phyloP scores from a whole-genome alignment of 2,797 vertebrate genomes.

The Eupleurogrammus muticus region DNA sequence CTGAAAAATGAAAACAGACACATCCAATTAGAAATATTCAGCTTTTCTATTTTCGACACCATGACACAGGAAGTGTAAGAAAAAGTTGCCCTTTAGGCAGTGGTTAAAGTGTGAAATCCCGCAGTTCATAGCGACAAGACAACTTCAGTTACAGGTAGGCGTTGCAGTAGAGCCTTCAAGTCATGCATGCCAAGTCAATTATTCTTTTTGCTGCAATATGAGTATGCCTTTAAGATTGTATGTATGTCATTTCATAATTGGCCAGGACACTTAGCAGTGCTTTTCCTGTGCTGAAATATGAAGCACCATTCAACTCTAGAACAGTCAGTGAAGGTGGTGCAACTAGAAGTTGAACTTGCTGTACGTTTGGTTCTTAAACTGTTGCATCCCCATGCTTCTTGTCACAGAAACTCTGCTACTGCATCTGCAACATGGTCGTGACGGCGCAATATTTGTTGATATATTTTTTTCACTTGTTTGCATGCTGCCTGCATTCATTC shows the following conservation, averaged over 20 bases:
- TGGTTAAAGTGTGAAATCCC: conserved; percentile 76
- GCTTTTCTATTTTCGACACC: conserved; percentile 71
- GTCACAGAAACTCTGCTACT: neutral
- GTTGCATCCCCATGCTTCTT: neutral
- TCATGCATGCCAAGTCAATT: conserved; percentile 62
- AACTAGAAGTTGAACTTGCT: conserved; percentile 3
- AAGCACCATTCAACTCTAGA: neutral
- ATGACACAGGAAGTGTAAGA: conserved; percentile 65
- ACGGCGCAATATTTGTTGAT: neutral
- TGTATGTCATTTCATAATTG: conserved; percentile 53
- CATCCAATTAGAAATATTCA: conserved; percentile 74
- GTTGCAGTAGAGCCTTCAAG: conserved; percentile 52
- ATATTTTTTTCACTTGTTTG: neutral
- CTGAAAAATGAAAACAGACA: conserved; percentile 49
- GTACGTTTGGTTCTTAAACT: neutral
- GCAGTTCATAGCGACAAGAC: conserved; percentile 59
- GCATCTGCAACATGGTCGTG: neutral
- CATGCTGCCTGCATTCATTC: conserved; percentile 8
- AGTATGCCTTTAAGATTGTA: conserved; percentile 51
- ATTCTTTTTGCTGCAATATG: conserved; percentile 56
- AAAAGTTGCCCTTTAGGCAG: conserved; percentile 75
- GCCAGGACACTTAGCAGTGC: conserved; percentile 31
- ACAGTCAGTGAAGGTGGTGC: neutral
- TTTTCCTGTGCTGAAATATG: neutral
- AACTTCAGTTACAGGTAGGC: conserved; percentile 75